Evolutionary conservation across 1,140 invertebrate species (phyloP).

Genomic region (Lepidurus arcticus): DNA sequence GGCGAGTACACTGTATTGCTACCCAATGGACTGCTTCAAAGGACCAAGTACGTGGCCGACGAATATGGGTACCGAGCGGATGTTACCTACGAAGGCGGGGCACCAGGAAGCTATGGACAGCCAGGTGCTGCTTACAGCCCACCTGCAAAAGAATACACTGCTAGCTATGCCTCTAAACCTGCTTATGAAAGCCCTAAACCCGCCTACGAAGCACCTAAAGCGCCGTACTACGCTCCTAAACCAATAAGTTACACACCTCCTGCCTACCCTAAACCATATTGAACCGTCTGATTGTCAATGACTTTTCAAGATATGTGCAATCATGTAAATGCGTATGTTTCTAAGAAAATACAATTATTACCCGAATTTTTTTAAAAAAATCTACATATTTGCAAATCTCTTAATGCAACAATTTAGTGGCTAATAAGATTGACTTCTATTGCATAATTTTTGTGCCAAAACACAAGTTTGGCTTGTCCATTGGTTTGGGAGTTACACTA

Average conservation of each 20-base stretch:
- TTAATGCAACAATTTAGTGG: no score
- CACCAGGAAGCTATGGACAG: not conserved
- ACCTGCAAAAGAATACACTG: not conserved
- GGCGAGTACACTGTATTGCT: constrained; percentile 38
- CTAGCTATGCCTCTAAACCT: not conserved
- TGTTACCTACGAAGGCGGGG: constrained; percentile 38
- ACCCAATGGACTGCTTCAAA: constrained; percentile 38
- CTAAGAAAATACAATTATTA: no score
- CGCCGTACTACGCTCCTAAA: not conserved
- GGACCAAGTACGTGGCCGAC: constrained; percentile 43
- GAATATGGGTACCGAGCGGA: constrained; percentile 42
- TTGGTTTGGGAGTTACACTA: no score
- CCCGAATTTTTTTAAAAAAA: no score
- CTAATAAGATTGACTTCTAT: no score
- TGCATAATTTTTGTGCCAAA: no score
- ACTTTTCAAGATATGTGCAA: no score
- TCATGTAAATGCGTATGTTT: no score
- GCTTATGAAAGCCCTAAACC: not conserved
- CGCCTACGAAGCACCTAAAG: not conserved
- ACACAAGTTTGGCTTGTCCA: no score
- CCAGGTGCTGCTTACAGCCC: not conserved
- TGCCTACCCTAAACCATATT: not conserved
- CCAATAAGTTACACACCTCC: not conserved
- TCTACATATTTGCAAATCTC: no score
- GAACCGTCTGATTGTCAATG: no score